Evolutionary conservation across 2,113 vertebrate species (phyloP).

Genomic region (Maccullochella peelii): DNA sequence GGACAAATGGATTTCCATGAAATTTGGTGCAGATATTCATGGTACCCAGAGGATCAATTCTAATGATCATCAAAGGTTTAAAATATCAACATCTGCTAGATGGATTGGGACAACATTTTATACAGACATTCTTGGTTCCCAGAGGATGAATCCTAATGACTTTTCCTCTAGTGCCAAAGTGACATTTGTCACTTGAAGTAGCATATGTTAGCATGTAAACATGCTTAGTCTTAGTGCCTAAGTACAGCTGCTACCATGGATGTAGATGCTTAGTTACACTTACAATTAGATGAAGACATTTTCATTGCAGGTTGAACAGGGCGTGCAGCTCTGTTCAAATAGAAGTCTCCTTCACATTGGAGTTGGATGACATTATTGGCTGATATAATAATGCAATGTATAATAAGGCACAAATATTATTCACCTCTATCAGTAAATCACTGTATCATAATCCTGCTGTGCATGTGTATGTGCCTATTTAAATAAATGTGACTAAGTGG

Average conservation of each 20-base stretch:
- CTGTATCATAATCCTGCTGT: constrained; percentile 13
- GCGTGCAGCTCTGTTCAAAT: neutral
- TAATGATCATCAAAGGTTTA: too few species aligned
- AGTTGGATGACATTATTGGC: neutral
- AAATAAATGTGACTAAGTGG: constrained; percentile 31
- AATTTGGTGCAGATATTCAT: neutral
- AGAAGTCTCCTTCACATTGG: neutral
- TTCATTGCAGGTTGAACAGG: neutral
- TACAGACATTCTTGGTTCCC: neutral
- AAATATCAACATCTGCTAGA: neutral
- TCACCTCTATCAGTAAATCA: neutral
- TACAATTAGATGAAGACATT: neutral
- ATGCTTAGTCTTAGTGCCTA: neutral
- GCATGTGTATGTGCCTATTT: constrained; percentile 33
- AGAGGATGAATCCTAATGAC: neutral
- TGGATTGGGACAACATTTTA: neutral
- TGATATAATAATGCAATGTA: constrained; percentile 12
- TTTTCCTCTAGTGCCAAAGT: too few species aligned
- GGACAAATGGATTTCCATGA: too few species aligned
- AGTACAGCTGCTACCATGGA: neutral
- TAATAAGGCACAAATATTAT: constrained; percentile 19
- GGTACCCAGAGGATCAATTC: neutral
- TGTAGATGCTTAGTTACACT: neutral
- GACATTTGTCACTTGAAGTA: neutral
- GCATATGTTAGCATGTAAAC: neutral